Evolutionary conservation across 1,140 invertebrate species (phyloP).

Genomic region (Drosophila oshimai): DNA sequence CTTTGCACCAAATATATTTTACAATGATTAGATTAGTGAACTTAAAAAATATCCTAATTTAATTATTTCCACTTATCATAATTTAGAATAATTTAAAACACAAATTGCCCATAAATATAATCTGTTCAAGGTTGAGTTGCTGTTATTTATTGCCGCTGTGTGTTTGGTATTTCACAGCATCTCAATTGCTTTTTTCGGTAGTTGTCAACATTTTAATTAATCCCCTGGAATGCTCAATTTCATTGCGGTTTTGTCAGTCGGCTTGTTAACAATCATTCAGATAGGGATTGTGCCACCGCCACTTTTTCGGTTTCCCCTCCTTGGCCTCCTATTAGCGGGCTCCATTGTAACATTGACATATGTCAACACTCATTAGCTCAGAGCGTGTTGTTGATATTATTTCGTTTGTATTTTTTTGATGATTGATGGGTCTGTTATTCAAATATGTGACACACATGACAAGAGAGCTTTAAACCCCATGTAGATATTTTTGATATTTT

Average conservation of each 20-base stretch:
- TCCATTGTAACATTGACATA: slow-evolving; percentile 33
- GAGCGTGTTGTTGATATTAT: slow-evolving; percentile 11
- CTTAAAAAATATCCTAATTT: too few species aligned
- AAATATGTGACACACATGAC: slow-evolving; percentile 46
- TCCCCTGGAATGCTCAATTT: slow-evolving; percentile 58
- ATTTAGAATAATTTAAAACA: background rate
- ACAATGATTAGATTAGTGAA: too few species aligned
- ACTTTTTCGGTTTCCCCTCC: slow-evolving; percentile 1
- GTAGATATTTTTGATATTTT: slow-evolving; percentile 30
- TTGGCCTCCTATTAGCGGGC: background rate
- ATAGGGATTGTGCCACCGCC: background rate
- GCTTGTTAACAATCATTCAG: slow-evolving; percentile 49
- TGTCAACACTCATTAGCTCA: slow-evolving; percentile 66
- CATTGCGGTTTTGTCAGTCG: slow-evolving; percentile 51
- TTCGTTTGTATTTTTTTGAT: slow-evolving; percentile 32
- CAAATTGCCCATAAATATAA: background rate
- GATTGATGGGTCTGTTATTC: slow-evolving; percentile 68
- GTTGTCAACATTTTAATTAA: slow-evolving; percentile 66
- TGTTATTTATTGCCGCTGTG: background rate
- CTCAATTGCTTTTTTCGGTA: slow-evolving; percentile 18
- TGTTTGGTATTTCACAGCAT: background rate
- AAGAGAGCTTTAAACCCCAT: slow-evolving; percentile 55
- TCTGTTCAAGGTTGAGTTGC: background rate
- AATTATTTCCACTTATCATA: too few species aligned
- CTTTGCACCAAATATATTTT: too few species aligned